A percentile compares a stretch with the other conserved stretches of the same genome.
Conservation (phyloP, 2,113 vertebrate genomes). For the Etheostoma spectabile region DNA sequence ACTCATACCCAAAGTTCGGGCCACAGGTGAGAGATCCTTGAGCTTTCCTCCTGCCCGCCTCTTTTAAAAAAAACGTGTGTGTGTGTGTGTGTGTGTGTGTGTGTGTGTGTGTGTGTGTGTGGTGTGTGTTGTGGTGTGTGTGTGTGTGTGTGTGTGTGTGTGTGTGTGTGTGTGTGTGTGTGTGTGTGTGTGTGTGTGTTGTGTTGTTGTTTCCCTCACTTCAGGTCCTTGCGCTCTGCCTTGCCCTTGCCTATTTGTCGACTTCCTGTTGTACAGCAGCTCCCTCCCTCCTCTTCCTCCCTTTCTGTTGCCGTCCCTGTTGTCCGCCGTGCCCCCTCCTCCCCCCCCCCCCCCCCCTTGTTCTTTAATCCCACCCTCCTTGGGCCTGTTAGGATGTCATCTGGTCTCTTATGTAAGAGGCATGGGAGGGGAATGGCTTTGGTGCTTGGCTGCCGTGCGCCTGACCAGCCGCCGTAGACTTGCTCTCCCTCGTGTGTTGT, state of each 20-base stretch:
- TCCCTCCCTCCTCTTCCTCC: constrained; percentile 50
- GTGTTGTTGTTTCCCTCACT: too few relatives aligned
- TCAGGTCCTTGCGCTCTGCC: background rate
- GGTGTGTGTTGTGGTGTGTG: background rate
- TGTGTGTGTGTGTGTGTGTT: background rate
- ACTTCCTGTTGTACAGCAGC: constrained; percentile 69
- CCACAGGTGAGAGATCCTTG: background rate
- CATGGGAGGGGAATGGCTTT: constrained; percentile 51
- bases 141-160: background rate
- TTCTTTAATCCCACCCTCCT: constrained; percentile 73
- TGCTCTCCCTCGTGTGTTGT: constrained; percentile 28
- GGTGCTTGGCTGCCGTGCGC: constrained; percentile 45
- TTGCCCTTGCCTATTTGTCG: constrained; percentile 50
- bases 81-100: background rate
- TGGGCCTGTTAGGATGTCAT: constrained; percentile 69
- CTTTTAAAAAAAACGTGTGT: too few relatives aligned
- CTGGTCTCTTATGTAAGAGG: constrained; percentile 80
- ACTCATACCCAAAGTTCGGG: background rate
- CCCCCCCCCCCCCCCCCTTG: constrained; percentile 46
- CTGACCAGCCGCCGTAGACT: constrained; percentile 35
- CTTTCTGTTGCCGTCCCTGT: constrained; percentile 71
- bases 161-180: background rate
- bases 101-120: constrained; percentile 9
- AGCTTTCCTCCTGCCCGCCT: constrained; percentile 13
- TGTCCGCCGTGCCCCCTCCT: too few relatives aligned